phyloP scores from a whole-genome alignment of 2,888 invertebrate species.

The Cosmia pyralina region DNA sequence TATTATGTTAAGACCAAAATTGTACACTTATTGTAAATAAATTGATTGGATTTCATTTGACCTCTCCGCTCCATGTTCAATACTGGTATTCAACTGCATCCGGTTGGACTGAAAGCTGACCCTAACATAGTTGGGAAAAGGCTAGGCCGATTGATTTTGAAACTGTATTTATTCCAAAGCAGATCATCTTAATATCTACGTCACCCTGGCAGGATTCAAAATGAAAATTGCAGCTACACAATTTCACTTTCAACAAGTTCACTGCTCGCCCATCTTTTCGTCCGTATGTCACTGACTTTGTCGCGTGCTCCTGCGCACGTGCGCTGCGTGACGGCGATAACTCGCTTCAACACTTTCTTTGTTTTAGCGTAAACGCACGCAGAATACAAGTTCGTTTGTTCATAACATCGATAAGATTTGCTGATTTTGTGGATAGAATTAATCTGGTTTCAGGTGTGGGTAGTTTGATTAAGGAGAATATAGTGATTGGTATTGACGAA shows the following conservation, averaged over 20 bases:
- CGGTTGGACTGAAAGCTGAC: neutral
- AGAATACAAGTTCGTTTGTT: conserved; percentile 53
- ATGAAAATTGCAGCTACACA: neutral
- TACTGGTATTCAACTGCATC: neutral
- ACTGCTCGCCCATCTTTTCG: conserved; percentile 2
- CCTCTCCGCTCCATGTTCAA: neutral
- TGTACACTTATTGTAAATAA: too few relatives aligned
- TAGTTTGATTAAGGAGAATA: too few relatives aligned
- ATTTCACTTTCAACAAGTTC: conserved; percentile 9
- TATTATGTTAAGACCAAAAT: too few relatives aligned
- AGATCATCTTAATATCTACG: neutral
- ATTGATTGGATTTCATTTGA: too few relatives aligned
- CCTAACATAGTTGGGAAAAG: neutral
- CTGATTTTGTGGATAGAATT: conserved; percentile 30
- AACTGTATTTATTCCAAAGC: neutral
- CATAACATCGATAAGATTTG: conserved; percentile 31
- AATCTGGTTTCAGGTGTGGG: conserved; percentile 16
- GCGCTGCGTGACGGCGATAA: conserved; percentile 66
- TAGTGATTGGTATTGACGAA: too few relatives aligned
- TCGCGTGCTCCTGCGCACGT: conserved; percentile 74
- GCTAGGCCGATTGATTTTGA: neutral
- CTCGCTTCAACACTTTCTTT: conserved; percentile 76
- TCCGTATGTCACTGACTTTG: conserved; percentile 58
- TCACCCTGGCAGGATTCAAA: neutral
- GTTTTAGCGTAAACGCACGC: conserved; percentile 66